These are phyloP conservation scores for Hemicentrotus pulcherrimus DNA, from an alignment of 35 echinoderm and acorn worm genomes.

Conservation along the genomic window DNA sequence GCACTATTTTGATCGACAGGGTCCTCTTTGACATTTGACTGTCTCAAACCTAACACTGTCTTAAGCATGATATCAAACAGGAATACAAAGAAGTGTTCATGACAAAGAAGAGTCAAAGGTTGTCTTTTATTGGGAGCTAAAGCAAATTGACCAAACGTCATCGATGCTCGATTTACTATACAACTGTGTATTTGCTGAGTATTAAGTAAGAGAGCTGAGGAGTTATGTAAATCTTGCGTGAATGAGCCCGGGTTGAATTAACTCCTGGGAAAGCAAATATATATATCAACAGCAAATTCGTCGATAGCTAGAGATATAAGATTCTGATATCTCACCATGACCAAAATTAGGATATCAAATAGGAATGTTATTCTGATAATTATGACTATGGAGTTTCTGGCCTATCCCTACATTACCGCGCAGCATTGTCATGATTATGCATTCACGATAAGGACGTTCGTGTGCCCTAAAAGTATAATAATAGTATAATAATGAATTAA, in stretches of 20 bases:
- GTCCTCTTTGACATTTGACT: not conserved
- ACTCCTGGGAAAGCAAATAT: not conserved
- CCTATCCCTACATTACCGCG: no score
- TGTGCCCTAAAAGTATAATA: no score
- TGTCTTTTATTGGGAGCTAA: not conserved
- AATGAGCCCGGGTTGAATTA: not conserved
- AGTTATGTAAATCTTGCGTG: not conserved
- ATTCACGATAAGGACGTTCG: no score
- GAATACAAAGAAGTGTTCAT: not conserved
- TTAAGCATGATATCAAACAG: not conserved
- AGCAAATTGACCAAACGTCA: not conserved
- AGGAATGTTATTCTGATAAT: no score
- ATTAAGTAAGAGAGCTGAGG: not conserved
- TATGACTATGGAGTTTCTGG: no score
- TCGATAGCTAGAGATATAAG: no score
- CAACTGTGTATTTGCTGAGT: not conserved
- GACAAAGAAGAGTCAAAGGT: not conserved
- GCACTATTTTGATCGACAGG: no score
- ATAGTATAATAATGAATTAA: no score
- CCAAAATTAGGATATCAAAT: no score
- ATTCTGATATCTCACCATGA: no score
- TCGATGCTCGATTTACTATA: not conserved
- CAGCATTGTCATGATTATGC: no score
- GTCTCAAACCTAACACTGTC: not conserved
- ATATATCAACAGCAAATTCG: no score